Conservation (phyloP, 2,113 vertebrate species). For the Eulemur rufifrons region DNA sequence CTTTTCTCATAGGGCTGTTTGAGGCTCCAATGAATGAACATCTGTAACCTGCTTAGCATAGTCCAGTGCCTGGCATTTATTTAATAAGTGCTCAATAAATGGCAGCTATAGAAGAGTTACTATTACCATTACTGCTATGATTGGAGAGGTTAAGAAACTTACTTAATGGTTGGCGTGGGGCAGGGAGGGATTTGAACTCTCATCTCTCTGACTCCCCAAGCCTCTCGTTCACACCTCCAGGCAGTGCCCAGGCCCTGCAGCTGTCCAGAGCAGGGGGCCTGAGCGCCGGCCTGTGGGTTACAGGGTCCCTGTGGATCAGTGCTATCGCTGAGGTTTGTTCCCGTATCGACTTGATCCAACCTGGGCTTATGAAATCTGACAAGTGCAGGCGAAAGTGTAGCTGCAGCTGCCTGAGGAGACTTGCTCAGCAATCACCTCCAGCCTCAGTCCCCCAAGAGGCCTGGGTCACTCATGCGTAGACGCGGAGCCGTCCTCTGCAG, state of each 20-base stretch:
- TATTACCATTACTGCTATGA: background rate
- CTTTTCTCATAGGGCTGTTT: background rate
- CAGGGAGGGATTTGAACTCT: background rate
- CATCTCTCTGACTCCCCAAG: background rate
- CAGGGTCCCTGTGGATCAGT: accelerated
- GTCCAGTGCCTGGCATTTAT: background rate
- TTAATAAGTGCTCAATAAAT: background rate
- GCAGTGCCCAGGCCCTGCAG: background rate
- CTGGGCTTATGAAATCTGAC: background rate
- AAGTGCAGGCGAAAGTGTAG: background rate
- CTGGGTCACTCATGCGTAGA: background rate
- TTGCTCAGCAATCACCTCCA: background rate
- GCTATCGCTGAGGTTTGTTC: background rate
- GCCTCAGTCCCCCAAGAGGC: background rate
- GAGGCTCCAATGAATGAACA: background rate
- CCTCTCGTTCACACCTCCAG: background rate
- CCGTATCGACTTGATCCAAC: background rate
- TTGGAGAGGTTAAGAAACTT: background rate
- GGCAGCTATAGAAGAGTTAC: background rate
- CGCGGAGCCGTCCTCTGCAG: background rate
- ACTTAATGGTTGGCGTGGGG: background rate
- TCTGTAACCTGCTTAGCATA: background rate
- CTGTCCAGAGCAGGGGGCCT: background rate
- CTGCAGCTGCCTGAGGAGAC: accelerated
- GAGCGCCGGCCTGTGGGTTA: accelerated